A percentile compares a stretch with the other conserved stretches of the same genome.
Conservation (phyloP, 92 coral and sea anemone genomes). For the Scolanthus callimorphus region DNA sequence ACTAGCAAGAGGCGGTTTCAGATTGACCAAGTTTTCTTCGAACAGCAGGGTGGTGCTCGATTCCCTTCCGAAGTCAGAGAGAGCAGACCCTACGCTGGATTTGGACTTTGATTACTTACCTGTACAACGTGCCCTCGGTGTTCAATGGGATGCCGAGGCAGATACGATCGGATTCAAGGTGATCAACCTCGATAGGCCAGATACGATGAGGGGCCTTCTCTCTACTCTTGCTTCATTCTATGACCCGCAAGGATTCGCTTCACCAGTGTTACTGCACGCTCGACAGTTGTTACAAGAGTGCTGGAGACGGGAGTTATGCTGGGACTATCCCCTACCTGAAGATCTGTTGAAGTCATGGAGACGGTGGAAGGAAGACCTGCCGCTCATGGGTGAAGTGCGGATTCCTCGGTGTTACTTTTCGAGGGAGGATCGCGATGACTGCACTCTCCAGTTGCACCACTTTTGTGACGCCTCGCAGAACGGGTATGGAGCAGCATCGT, state of each 20-base stretch:
- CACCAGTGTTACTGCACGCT: slow-evolving; percentile 40
- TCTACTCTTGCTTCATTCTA: slow-evolving; percentile 24
- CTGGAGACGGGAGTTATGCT: slow-evolving; percentile 38
- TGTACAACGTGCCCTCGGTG: slow-evolving; percentile 32
- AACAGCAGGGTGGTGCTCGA: slow-evolving; percentile 4
- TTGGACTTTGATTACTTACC: slow-evolving; percentile 33
- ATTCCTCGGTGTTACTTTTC: slow-evolving; percentile 40
- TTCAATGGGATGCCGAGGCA: slow-evolving; percentile 36
- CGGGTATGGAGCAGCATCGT: slow-evolving; percentile 14
- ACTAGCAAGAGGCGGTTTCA: slow-evolving; percentile 48
- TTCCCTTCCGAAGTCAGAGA: slow-evolving; percentile 20
- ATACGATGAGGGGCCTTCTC: slow-evolving; percentile 25
- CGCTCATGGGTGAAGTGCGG: slow-evolving; percentile 16
- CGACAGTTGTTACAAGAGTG: slow-evolving; percentile 35
- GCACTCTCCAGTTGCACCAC: slow-evolving; percentile 4
- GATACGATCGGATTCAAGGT: slow-evolving; percentile 38
- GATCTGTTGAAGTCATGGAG: slow-evolving; percentile 36
- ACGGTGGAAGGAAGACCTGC: slow-evolving; percentile 35
- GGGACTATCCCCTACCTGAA: slow-evolving; percentile 38
- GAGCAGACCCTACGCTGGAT: slow-evolving; percentile 25
- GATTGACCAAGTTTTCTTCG: slow-evolving; percentile 41
- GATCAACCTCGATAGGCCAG: slow-evolving; percentile 24
- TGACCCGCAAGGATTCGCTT: slow-evolving; percentile 47
- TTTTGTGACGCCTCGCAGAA: slow-evolving; percentile 40
- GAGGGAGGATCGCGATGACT: background rate